These are phyloP conservation scores for Ianthella basta DNA, from an alignment of 37 sponge, comb jelly and placozoan genomes.

Conservation along the genomic window DNA sequence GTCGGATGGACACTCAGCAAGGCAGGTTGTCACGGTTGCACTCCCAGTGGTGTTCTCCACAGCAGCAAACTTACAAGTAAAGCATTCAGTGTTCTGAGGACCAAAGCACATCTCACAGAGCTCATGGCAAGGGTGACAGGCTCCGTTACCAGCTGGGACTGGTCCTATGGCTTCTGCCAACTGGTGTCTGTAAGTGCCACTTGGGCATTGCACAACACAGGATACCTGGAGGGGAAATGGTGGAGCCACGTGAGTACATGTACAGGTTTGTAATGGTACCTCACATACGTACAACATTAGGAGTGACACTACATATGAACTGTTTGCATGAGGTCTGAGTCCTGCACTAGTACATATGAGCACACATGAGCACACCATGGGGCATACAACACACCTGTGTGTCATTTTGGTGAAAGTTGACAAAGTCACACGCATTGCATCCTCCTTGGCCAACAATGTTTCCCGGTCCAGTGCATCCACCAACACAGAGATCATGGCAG, in stretches of 20 bases:
- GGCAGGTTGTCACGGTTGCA: background rate
- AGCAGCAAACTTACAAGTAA: constrained; percentile 17
- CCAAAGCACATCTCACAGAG: constrained; percentile 24
- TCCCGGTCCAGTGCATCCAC: constrained; percentile 76
- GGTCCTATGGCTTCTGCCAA: background rate
- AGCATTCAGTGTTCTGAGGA: background rate
- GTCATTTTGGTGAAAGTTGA: constrained; percentile 22
- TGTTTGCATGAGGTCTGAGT: no score
- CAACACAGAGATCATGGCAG: constrained; percentile 58
- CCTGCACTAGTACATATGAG: no score
- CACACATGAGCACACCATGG: background rate
- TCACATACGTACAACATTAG: no score
- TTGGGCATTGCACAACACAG: constrained; percentile 26
- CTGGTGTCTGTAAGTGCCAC: constrained; percentile 26
- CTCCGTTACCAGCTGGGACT: constrained; percentile 17
- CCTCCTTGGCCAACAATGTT: constrained; percentile 48
- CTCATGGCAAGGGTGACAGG: constrained; percentile 37
- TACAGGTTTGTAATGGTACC: no score
- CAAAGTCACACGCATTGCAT: constrained; percentile 55
- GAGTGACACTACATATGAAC: no score
- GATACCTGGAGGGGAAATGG: background rate
- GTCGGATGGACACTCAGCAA: background rate
- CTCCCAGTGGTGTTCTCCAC: background rate
- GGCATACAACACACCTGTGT: constrained; percentile 10
- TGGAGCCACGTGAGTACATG: no score